Conservation (phyloP, 1,140 invertebrate species). For the Tetramorium alpestre region DNA sequence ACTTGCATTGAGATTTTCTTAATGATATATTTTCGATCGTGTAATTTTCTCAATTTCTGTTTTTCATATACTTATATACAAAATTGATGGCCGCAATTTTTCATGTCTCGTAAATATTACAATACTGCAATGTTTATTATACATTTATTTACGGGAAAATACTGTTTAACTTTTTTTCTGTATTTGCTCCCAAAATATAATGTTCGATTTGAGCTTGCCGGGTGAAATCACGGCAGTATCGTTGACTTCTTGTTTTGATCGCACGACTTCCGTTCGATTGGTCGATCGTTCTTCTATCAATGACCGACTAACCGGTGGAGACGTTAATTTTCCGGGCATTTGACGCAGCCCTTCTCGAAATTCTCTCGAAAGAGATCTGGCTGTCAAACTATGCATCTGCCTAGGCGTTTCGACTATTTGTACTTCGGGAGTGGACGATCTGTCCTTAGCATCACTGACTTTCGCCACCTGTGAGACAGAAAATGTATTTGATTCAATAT, state of each 20-base stretch:
- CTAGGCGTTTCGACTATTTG: conserved; percentile 80
- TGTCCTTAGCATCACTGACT: conserved; percentile 66
- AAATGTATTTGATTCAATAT: neutral
- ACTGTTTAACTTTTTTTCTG: conserved; percentile 74
- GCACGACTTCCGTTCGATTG: conserved; percentile 64
- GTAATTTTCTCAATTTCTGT: neutral
- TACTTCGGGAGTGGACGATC: conserved; percentile 80
- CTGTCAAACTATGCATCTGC: conserved; percentile 93
- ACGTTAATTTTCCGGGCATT: conserved; percentile 77
- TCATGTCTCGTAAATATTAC: neutral
- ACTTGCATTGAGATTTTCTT: neutral
- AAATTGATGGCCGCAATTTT: conserved; percentile 15
- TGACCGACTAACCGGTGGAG: conserved; percentile 70
- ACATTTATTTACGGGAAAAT: neutral
- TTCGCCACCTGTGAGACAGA: conserved; percentile 66
- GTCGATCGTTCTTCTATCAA: conserved; percentile 64
- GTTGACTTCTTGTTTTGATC: conserved; percentile 51
- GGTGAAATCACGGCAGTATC: conserved; percentile 73
- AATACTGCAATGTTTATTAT: conserved; percentile 17
- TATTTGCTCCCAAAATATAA: conserved; percentile 82
- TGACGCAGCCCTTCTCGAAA: conserved; percentile 89
- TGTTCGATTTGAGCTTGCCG: conserved; percentile 81
- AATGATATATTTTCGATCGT: neutral
- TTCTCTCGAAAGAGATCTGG: conserved; percentile 91
- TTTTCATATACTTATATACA: neutral